Evolutionary conservation across 2,797 vertebrate species (phyloP).

Genomic region (Aselliscus stoliczkanus): DNA sequence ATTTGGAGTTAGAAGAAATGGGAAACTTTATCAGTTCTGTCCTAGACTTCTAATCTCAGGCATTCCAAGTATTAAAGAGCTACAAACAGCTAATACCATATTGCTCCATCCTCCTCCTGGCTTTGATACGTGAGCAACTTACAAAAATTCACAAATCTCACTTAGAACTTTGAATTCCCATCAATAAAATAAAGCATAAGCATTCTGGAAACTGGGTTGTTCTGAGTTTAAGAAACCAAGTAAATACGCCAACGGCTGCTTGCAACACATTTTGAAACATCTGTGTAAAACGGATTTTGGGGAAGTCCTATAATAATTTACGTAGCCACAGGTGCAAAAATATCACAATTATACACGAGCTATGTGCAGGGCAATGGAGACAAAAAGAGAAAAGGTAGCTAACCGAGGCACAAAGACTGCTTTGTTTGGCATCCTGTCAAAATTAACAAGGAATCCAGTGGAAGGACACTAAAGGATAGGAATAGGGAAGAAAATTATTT

Average conservation of each 20-base stretch:
- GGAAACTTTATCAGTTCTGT: neutral
- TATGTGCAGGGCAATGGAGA: neutral
- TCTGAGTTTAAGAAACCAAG: neutral
- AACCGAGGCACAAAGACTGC: neutral
- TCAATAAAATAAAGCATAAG: neutral
- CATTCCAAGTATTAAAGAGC: neutral
- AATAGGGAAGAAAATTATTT: neutral
- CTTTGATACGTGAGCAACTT: neutral
- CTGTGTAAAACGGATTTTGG: neutral
- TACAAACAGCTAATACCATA: neutral
- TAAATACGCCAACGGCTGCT: neutral
- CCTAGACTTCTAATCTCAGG: neutral
- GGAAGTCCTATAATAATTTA: neutral
- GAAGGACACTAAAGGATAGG: neutral
- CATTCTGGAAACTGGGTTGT: neutral
- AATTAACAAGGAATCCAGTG: neutral
- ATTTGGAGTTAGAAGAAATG: neutral
- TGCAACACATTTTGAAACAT: slow-evolving; percentile 11
- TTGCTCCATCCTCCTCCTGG: neutral
- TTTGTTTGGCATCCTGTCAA: neutral
- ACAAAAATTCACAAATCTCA: neutral
- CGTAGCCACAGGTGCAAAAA: neutral
- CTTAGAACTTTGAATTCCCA: neutral
- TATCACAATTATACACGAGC: neutral
- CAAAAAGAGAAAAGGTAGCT: neutral